Evolutionary conservation across 2,797 vertebrate species (phyloP).

Genomic region (Syndactyla subalaris): DNA sequence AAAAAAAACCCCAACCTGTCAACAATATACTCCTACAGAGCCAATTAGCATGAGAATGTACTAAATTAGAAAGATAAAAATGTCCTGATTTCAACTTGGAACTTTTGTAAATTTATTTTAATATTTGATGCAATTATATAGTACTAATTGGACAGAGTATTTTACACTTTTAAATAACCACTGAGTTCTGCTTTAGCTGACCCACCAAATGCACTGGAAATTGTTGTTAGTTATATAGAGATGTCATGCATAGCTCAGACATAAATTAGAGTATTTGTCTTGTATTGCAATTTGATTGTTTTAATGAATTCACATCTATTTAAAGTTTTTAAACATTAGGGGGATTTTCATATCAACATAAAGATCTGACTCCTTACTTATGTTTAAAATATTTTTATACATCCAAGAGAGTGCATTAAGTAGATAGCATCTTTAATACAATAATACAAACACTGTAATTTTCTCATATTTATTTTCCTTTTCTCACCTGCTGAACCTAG

Average conservation of each 20-base stretch:
- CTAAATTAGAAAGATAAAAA: background rate
- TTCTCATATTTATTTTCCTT: slow-evolving; percentile 78
- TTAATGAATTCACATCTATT: background rate
- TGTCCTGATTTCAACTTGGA: background rate
- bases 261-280: background rate
- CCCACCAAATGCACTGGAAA: background rate
- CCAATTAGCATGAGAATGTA: background rate
- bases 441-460: slow-evolving; percentile 56
- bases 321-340: background rate
- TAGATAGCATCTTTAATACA: slow-evolving; percentile 12
- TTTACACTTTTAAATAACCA: background rate
- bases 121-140: background rate
- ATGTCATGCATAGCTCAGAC: background rate
- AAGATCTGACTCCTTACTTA: background rate
- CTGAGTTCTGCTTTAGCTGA: background rate
- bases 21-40: background rate
- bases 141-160: background rate
- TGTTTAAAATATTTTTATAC: background rate
- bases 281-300: background rate
- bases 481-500: slow-evolving; percentile 68
- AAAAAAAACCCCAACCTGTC: background rate
- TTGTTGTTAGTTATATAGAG: background rate
- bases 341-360: background rate
- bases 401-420: background rate
- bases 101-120: background rate